Conservation (phyloP, 30 jellyfish, hydroid and myxozoan species). For the Cassiopea andromeda region DNA sequence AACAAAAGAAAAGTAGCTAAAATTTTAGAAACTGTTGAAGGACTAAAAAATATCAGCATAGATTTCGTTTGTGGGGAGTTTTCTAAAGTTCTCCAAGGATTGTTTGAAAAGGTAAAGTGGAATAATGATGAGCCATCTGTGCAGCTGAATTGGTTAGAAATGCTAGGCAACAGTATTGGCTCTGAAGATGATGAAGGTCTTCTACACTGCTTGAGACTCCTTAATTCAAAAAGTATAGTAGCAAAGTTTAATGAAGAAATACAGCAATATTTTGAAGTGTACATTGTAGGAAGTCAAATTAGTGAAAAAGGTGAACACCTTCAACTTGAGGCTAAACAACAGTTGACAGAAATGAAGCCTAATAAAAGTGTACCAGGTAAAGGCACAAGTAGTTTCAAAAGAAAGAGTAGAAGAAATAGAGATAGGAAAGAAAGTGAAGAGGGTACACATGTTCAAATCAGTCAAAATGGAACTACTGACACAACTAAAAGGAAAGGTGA, state of each 20-base stretch:
- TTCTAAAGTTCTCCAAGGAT: neutral
- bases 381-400: neutral
- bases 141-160: neutral
- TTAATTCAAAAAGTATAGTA: neutral
- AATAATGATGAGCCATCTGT: neutral
- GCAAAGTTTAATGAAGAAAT: neutral
- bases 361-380: neutral
- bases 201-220: neutral
- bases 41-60: conserved; percentile 7
- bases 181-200: neutral
- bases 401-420: neutral
- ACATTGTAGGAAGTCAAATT: neutral
- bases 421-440: neutral
- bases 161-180: neutral
- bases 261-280: neutral
- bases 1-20: conserved; percentile 50
- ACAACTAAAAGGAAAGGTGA: neutral
- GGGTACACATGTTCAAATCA: neutral
- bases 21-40: conserved; percentile 9
- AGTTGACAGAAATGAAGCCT: neutral
- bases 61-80: neutral
- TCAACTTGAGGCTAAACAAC: neutral
- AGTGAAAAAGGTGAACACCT: neutral
- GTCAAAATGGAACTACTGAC: neutral
- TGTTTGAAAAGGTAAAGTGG: neutral